Evolutionary conservation across 2,888 invertebrate genomes (phyloP), one percentile per base, ranked within the genome.

Genomic region (Cephus runcator): DNA sequence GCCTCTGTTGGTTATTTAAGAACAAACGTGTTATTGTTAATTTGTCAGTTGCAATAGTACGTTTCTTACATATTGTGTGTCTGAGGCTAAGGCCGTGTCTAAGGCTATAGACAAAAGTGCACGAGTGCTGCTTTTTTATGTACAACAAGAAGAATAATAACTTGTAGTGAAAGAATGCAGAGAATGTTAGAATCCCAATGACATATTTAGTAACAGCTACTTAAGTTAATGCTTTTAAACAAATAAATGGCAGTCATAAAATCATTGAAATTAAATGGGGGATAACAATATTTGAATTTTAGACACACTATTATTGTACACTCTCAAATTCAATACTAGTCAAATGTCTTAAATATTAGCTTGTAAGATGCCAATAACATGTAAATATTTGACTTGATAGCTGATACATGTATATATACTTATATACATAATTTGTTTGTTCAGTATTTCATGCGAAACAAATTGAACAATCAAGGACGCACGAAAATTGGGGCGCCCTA

Each of bases 1-100:
- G 75, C 69, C 34, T 77, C 77, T 74, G 77, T 75, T 69, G 77
- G 75, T 34, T 77, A 34, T 75, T 69, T 30, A 75, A 77, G 56
- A 56, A 56, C 56, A 56, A 56, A 56, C 71, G 69, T 36, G 34
- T 71, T 4, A 69, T 77, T 35, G 77, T 77, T 77, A 77, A n/a
- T 69, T 74, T 75, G 36, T 33, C 30, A 75, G 40, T n/a, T 35
- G n/a, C 35, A 31, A 71, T 33, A 71, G 31, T 33, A 9, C 9
- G 23, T 11, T 30, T 30, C 11, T 30, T 56, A 56, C 23, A 56
- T 56, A 56, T 1, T 56, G 23, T 6, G n/a, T n/a, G n/a, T n/a
- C n/a, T n/a, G n/a, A n/a, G n/a, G n/a, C n/a, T n/a, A n/a, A n/a
- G n/a, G n/a, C n/a, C n/a, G n/a, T n/a, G 6, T 56, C 9, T 56